phyloP scores from a whole-genome alignment of 2,113 vertebrate species.

The Toxotes chatareus region DNA sequence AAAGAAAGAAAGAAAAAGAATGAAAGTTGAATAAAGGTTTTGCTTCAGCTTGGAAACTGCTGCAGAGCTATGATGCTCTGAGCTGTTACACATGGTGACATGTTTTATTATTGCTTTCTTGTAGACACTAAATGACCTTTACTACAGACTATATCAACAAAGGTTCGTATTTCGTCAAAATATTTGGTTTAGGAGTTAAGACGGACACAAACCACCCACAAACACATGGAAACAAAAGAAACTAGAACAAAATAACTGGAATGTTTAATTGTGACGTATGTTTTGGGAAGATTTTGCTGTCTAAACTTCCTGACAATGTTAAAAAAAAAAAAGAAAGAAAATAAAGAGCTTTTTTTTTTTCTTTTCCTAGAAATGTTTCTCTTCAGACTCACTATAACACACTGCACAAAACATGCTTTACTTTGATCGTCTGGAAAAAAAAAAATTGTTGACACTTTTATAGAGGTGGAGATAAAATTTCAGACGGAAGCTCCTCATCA shows the following conservation, averaged over 20 bases:
- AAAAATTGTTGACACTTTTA: conserved; percentile 21
- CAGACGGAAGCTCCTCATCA: conserved; percentile 36
- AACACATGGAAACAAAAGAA: conserved; percentile 26
- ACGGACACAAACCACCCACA: conserved; percentile 53
- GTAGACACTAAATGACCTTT: conserved; percentile 54
- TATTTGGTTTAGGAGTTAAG: conserved; percentile 64
- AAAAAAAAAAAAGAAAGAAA: neutral
- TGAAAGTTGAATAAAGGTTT: conserved; percentile 29
- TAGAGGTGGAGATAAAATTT: conserved; percentile 34
- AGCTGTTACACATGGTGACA: conserved; percentile 44
- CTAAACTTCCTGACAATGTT: conserved; percentile 34
- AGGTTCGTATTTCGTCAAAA: conserved; percentile 65
- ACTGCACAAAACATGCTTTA: neutral
- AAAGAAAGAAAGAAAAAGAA: neutral
- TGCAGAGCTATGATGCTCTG: conserved; percentile 29
- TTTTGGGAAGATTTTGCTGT: conserved; percentile 35
- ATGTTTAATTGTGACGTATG: conserved; percentile 54
- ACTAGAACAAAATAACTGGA: conserved; percentile 37
- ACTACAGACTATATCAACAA: conserved; percentile 52
- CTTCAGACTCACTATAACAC: neutral
- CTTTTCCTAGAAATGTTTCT: neutral
- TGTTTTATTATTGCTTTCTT: conserved; percentile 59
- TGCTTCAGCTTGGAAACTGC: conserved; percentile 32
- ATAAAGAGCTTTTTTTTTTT: neutral
- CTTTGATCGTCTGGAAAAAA: conserved; percentile 21